Evolutionary conservation across 2,797 vertebrate genomes (phyloP).

Genomic region (Schizothorax lantsangensis): DNA sequence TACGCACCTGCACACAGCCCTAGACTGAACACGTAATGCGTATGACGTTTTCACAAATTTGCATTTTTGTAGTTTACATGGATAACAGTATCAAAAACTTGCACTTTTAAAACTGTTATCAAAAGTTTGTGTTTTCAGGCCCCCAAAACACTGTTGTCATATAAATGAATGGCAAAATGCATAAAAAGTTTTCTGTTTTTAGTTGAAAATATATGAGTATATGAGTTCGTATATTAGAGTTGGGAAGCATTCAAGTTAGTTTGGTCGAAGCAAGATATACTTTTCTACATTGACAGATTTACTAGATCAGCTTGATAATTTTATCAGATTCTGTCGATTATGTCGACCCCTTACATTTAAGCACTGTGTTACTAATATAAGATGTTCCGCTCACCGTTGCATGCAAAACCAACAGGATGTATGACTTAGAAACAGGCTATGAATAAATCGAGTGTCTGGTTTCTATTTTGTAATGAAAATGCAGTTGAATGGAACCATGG

Average conservation of each 20-base stretch:
- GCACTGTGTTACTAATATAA: not conserved
- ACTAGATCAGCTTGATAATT: not conserved
- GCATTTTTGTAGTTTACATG: not conserved
- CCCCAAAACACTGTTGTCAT: not conserved
- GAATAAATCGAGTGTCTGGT: not conserved
- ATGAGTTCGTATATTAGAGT: not conserved
- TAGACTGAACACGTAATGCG: not conserved
- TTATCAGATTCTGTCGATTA: not conserved
- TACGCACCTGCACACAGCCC: not conserved
- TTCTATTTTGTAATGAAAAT: not conserved
- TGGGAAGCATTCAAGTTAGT: not conserved
- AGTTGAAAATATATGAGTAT: not conserved
- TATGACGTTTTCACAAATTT: not conserved
- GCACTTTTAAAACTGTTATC: too few relatives aligned
- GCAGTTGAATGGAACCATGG: not conserved
- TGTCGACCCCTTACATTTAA: conserved; percentile 1
- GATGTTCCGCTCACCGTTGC: not conserved
- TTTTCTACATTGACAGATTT: not conserved
- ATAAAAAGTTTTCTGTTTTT: not conserved
- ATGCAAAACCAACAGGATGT: conserved; percentile 22
- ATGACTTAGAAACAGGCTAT: conserved; percentile 9
- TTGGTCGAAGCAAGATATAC: not conserved
- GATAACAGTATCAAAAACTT: not conserved
- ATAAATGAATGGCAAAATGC: too few relatives aligned
- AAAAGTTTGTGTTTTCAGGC: not conserved